Base-by-base conservation (phyloP, 2,888 invertebrate genomes). In the Notodonta ziczac region DNA sequence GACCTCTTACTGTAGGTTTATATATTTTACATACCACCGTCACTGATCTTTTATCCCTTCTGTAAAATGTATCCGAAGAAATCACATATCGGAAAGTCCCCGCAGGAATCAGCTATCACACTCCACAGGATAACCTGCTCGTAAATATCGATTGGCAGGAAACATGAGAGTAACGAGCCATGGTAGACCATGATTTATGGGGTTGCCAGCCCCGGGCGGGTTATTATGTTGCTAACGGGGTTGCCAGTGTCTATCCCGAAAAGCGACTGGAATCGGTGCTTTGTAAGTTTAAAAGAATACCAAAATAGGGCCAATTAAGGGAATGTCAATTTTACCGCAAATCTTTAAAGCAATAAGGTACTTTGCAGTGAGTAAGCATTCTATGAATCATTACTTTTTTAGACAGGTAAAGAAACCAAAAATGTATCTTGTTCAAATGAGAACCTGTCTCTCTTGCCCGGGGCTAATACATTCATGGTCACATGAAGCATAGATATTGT, bases 131-230 rank as follows among this genome's bases (percentile, higher is more conserved):
- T 70, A 67, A 67, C 71, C 61, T 58, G 63, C 71, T 74, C 77
- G 73, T 78, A 76, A 78, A 76, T 77, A 77, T 78, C 75, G 78
- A 79, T 79, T 76, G 73, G 65, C 61, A 76, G 77, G 77, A 77
- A 77, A 77, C 67, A 71, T 56, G 75, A 67, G 74, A 73, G 79
- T 76, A 78, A 79, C 77, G 78, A 78, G 66, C 63, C 77, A 59
- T 66, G 62, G 69, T 63, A 59, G 68, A 24, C 70, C 66, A 72
- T 79, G 76, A 78, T 78, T 78, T 78, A 77, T 72, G 63, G 65
- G 5, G 44, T 65, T 32, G 48, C 56, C 32, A 53, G 35, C 32
- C 24, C 35, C 52, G 24, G 16, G 10, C 52, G 50, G 42, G 44
- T 57, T 61, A 61, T 60, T 63, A 65, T 62, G 64, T 62, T 56